Conservation (phyloP, 2,888 invertebrate species). For the Noctua comes region DNA sequence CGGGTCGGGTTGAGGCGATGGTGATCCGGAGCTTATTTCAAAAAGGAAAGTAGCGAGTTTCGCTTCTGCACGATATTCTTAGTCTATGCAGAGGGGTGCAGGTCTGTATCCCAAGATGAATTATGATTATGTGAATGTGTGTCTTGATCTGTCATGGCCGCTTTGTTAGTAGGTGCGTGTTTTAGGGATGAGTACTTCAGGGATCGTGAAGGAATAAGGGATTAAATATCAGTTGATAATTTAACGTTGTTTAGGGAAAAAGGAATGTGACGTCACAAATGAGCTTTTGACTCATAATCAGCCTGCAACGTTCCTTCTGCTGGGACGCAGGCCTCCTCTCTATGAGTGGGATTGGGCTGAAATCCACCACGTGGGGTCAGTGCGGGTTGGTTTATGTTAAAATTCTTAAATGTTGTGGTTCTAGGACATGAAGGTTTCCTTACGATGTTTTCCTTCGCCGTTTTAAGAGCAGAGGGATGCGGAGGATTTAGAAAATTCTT, state of each 20-base stretch:
- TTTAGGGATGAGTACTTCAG: conserved; percentile 21
- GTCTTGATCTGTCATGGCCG: conserved; percentile 55
- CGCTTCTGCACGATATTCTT: conserved; percentile 22
- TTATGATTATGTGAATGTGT: conserved; percentile 60
- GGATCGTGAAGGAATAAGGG: not conserved
- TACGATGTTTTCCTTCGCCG: not conserved
- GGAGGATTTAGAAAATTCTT: no score
- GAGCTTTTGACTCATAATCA: not conserved
- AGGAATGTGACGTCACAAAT: not conserved
- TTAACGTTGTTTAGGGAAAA: conserved; percentile 1
- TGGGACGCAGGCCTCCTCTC: not conserved
- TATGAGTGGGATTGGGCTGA: not conserved
- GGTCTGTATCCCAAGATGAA: conserved; percentile 50
- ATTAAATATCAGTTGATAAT: conserved; percentile 18
- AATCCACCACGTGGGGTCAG: not conserved
- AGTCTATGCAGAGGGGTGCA: conserved; percentile 26
- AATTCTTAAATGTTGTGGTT: not conserved
- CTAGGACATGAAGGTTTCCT: not conserved
- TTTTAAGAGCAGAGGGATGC: not conserved
- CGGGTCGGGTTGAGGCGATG: not conserved
- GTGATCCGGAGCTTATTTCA: not conserved
- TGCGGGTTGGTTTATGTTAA: not conserved
- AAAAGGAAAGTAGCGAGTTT: not conserved
- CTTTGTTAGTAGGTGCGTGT: conserved; percentile 19
- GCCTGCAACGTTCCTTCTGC: not conserved